Percentiles rank a stretch among this genome's conserved stretches.
Conservation (phyloP, 2,797 vertebrate genomes). For the Hippoglossus hippoglossus region DNA sequence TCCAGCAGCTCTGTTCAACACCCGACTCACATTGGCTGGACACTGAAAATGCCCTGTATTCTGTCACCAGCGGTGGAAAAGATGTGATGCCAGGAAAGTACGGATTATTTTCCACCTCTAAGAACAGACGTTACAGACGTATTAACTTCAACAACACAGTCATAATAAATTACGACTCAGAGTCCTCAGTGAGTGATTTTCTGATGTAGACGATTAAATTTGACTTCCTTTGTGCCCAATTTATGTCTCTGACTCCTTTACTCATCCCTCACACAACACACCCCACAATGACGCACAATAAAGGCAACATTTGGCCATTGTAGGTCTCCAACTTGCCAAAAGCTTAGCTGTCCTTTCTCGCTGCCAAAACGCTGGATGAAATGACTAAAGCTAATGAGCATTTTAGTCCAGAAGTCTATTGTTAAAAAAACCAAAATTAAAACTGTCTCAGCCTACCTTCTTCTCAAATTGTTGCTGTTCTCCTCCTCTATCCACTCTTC, state of each 20-base stretch:
- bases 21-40: constrained; percentile 35
- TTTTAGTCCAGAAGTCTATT: constrained; percentile 15
- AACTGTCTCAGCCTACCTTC: constrained; percentile 2
- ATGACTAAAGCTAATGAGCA: constrained; percentile 20
- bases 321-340: constrained; percentile 27
- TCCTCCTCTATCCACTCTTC: background rate
- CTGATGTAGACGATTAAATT: background rate
- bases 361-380: constrained; percentile 3
- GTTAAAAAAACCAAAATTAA: constrained; percentile 15
- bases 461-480: background rate
- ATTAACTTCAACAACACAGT: background rate
- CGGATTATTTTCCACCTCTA: background rate
- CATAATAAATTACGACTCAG: background rate
- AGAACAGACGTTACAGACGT: background rate
- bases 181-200: background rate
- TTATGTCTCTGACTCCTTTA: constrained; percentile 1
- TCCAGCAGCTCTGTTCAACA: constrained; percentile 36
- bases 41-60: constrained; percentile 17
- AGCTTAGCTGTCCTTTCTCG: constrained; percentile 35
- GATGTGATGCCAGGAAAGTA: background rate
- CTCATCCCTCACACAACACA: constrained; percentile 19
- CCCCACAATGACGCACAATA: constrained; percentile 10
- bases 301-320: constrained; percentile 21
- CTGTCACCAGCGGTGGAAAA: constrained; percentile 21
- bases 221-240: background rate